These are phyloP conservation scores for Drosophila guanche DNA, from an alignment of 1,140 invertebrate genomes.

Conservation along the genomic window DNA sequence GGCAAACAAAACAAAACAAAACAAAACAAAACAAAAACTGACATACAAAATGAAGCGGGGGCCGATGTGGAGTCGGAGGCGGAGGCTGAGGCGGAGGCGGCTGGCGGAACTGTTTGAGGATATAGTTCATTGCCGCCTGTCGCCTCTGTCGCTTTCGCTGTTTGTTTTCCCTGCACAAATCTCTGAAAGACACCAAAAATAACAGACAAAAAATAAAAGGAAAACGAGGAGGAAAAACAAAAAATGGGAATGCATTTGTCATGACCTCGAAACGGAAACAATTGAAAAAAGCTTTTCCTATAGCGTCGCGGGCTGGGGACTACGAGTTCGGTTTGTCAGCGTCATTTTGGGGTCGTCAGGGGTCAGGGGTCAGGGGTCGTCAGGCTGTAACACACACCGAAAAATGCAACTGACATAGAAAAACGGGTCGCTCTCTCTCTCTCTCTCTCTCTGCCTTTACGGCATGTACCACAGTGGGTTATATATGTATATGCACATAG, in stretches of 20 bases:
- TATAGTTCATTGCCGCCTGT: conserved; percentile 72
- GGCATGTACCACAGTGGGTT: conserved; percentile 2
- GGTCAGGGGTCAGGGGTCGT: conserved; percentile 10
- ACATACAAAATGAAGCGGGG: conserved; percentile 22
- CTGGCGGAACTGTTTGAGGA: conserved; percentile 3
- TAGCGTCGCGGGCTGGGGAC: conserved; percentile 55
- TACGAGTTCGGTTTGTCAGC: conserved; percentile 60
- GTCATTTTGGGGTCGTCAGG: conserved; percentile 36
- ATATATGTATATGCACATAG: conserved; percentile 9
- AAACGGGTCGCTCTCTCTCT: conserved; percentile 61
- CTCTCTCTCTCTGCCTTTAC: conserved; percentile 3
- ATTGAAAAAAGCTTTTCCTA: conserved; percentile 81
- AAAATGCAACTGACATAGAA: conserved; percentile 79
- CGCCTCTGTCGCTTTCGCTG: neutral
- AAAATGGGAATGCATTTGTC: conserved; percentile 70
- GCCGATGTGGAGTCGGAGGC: neutral
- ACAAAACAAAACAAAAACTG: conserved; percentile 54
- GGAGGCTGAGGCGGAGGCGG: too few species aligned
- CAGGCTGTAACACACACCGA: conserved; percentile 62
- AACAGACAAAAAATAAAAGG: conserved; percentile 26
- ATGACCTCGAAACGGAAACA: conserved; percentile 80
- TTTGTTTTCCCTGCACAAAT: conserved; percentile 54
- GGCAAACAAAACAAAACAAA: conserved; percentile 26
- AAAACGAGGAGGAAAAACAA: neutral
- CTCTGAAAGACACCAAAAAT: conserved; percentile 31